Evolutionary conservation across 2,888 invertebrate species (phyloP), one percentile per base, ranked within the genome.

Genomic region (Chromoteleia sp.): DNA sequence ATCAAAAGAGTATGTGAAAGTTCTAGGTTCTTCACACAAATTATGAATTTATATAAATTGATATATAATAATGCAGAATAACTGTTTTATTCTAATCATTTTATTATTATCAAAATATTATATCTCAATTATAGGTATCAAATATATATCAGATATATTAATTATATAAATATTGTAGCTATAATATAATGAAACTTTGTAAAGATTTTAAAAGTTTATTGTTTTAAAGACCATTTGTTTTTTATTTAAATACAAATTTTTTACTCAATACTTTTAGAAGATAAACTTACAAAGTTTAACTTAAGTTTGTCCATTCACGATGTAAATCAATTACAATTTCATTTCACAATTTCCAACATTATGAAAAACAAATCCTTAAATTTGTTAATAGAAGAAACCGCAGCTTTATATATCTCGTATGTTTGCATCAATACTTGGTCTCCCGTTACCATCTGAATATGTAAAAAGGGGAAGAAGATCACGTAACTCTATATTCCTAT

Each of bases 401-500:
- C 50, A 65, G 61, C 12, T 14, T 73, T 50, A 29, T 30, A 58
- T 45, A 67, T 58, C 17, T 65, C 17, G 29, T 12, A 48, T 52
- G 25, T 76, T 50, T 58, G 50, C 67, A 52, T 67, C 59, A 67
- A 67, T 59, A 67, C 41, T 19, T 30, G 41, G 17, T 39, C 48
- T 73, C 73, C 56, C 48, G 67, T 70, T 77, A 77, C 36, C 43
- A 70, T 36, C 63, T 68, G 59, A 67, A 77, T 81, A 77, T 63
- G 61, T 71, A 83, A 76, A 82, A 80, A 78, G 63, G 85, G 84
- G 85, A 84, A 87, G 85, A 85, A 85, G 85, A 86, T 86, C 85
- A 86, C 80, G 83, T 71, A 77, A 81, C 43, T 88, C 30, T 85
- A 86, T 88, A 89, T 88, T 87, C 86, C 84, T 80, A 67, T 70